A percentile compares a stretch with the other conserved stretches of the same genome.
phyloP scores from a whole-genome alignment of 2,113 vertebrate genomes.

The Cacatua alba region DNA sequence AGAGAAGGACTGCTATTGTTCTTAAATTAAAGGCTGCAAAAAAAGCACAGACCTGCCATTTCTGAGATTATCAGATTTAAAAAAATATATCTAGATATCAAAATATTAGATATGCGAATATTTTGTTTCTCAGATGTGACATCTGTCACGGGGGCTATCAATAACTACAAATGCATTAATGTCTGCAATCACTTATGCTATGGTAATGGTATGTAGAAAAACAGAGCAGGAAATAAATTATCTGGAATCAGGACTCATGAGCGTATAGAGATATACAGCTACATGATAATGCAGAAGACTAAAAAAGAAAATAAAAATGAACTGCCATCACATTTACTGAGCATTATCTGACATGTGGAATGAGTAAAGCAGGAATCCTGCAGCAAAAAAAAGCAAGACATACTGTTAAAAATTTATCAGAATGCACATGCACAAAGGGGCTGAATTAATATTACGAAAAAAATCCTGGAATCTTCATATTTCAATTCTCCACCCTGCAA shows the following conservation, averaged over 20 bases:
- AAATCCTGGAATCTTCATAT: not conserved
- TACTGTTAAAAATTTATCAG: not conserved
- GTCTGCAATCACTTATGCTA: not conserved
- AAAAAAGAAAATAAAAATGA: not conserved
- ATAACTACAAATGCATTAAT: not conserved
- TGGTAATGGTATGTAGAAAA: not conserved
- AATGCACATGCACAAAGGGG: slow-evolving; percentile 60
- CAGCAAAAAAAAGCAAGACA: slow-evolving; percentile 27
- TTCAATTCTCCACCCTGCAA: not conserved
- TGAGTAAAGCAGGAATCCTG: slow-evolving; percentile 28
- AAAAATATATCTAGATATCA: not conserved
- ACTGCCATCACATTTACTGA: slow-evolving; percentile 4
- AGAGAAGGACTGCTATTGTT: not conserved
- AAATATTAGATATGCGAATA: not conserved
- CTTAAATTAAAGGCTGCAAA: not conserved
- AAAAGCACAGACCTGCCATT: not conserved
- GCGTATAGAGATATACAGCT: not conserved
- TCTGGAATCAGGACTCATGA: not conserved
- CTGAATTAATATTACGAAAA: slow-evolving; percentile 4
- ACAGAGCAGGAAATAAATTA: not conserved
- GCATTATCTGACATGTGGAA: not conserved
- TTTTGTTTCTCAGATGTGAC: not conserved
- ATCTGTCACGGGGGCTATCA: not conserved
- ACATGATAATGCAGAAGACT: not conserved
- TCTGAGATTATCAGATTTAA: not conserved